These are phyloP conservation scores for Anabacerthia variegaticeps DNA, from an alignment of 2,797 vertebrate species.

Conservation along the genomic window DNA sequence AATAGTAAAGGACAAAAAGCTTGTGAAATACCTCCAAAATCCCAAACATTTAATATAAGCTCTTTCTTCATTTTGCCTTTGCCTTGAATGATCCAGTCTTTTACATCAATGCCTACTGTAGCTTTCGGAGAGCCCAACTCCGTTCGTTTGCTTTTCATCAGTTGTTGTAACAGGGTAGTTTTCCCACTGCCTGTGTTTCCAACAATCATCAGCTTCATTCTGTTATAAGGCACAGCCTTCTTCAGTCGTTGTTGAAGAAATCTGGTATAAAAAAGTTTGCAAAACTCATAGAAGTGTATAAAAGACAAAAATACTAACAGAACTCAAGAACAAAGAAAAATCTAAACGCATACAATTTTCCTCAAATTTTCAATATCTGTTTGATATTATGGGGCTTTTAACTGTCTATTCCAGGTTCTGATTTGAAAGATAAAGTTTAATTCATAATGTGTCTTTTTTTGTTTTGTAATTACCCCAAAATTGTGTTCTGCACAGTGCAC, in stretches of 20 bases:
- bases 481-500: not conserved
- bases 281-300: not conserved
- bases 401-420: not conserved
- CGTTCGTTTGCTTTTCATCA: slow-evolving; percentile 86
- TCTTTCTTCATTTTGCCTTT: slow-evolving; percentile 85
- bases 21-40: slow-evolving; percentile 89
- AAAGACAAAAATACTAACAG: not conserved
- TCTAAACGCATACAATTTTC: not conserved
- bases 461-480: not conserved
- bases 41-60: slow-evolving; percentile 92
- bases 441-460: not conserved
- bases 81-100: slow-evolving; percentile 87
- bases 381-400: not conserved
- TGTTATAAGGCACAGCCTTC: slow-evolving; percentile 92
- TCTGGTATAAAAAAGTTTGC: slow-evolving; percentile 69
- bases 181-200: slow-evolving; percentile 92
- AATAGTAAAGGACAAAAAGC: not conserved
- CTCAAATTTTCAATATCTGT: not conserved
- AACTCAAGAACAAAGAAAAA: not conserved
- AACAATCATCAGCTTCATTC: slow-evolving; percentile 95
- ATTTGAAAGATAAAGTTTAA: not conserved
- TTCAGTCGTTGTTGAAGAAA: slow-evolving; percentile 96
- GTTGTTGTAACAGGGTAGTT: slow-evolving; percentile 87
- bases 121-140: slow-evolving; percentile 67
- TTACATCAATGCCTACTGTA: slow-evolving; percentile 83